Evolutionary conservation across 2,113 vertebrate genomes (phyloP).

Genomic region (Tretioscincus oriximinensis): DNA sequence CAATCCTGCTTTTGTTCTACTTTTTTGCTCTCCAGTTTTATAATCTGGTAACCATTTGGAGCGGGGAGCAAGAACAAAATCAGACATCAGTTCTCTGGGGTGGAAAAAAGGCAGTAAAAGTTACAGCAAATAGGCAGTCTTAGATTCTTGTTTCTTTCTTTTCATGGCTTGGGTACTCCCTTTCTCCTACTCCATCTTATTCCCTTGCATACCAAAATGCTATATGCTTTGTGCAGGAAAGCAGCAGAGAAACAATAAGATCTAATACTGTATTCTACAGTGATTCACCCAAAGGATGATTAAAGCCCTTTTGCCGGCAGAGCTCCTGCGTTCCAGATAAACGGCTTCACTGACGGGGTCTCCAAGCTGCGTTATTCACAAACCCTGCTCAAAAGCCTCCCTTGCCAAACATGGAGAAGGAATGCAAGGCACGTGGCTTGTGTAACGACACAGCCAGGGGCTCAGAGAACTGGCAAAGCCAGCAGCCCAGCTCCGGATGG

Average conservation of each 20-base stretch:
- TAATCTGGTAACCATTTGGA: no score
- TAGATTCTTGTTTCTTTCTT: no score
- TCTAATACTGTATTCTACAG: background rate
- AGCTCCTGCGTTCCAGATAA: background rate
- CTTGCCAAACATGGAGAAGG: conserved; percentile 44
- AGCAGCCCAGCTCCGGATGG: background rate
- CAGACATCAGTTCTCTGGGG: no score
- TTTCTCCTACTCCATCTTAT: no score
- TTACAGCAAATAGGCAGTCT: no score
- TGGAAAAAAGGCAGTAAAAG: no score
- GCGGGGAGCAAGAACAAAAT: no score
- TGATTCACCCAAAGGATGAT: conserved; percentile 12
- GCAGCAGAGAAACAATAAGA: background rate
- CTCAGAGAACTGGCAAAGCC: background rate
- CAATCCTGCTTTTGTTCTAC: no score
- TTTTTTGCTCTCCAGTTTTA: no score
- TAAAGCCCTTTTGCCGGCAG: background rate
- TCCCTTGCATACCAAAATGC: background rate
- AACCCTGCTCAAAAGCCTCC: background rate
- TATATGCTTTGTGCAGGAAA: background rate
- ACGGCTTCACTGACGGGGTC: background rate
- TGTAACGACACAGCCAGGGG: background rate
- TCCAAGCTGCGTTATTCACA: conserved; percentile 18
- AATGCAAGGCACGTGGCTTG: conserved; percentile 28
- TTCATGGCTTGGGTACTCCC: background rate